Base-by-base conservation (phyloP, 2,113 vertebrate genomes). In the Myrmecophaga tridactyla region DNA sequence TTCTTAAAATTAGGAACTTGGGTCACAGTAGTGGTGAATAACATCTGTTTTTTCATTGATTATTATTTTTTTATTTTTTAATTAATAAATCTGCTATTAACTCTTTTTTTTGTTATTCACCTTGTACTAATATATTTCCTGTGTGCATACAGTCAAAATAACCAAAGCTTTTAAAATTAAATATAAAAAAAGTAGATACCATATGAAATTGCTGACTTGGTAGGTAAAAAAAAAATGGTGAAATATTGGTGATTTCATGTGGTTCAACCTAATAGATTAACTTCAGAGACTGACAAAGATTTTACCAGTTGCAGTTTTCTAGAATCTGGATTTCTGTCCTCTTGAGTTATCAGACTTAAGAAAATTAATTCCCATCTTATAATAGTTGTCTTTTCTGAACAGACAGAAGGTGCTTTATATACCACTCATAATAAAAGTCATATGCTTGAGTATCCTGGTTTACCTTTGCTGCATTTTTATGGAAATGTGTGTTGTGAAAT, bases 401-500 rank as follows among this genome's bases (percentile, higher is more conserved):
- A 60, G 17, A 70, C 25, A 17, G 56, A 70, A 89, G 21, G 6
- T 63, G 27, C 1, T 87, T 78, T 92, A 70, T 62, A 31, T 7
- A 63, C 25, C 25, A 77, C 10, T 81, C 80, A 92, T 85, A 93
- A 93, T 56, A 73, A 89, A 95, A 95, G 25, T 36, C 17, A 56
- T 12, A 12, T 67, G 15, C 29, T 83, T 82, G 80, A 72, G 62
- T 75, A 76, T 89, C 76, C 78, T 92, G 27, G 14, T 76, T 65
- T 83, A 53, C 46, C 21, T 86, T 93, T 86, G 81, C 23, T 93
- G 65, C 11, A 20, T 72, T 91, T 96, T 56, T 93, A 69, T 39
- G 48, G 21, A 93, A 93, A 73, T 25, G 18, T 20, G 27, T 25
- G 53, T 56, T 86, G 31, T 94, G 83, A 97, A 97, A 96, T 51